Evolutionary conservation across 2,888 invertebrate species (phyloP).

Genomic region (Gasteruption jaculator): DNA sequence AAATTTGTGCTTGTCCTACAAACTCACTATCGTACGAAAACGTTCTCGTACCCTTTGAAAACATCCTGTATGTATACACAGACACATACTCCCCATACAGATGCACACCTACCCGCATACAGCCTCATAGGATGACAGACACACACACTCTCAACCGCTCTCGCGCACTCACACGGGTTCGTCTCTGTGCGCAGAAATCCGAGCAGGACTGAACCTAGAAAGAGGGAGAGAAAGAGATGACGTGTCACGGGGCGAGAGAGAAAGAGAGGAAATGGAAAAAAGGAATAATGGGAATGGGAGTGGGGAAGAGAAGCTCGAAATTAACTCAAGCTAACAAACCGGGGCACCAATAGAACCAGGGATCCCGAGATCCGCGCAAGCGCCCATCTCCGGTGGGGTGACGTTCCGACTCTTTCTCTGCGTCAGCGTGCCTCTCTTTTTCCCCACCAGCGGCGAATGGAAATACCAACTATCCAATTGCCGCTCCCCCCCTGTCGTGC

Average conservation of each 20-base stretch:
- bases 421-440: constrained; percentile 15
- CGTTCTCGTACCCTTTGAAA: too few species aligned
- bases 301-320: constrained; percentile 33
- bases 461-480: constrained; percentile 11
- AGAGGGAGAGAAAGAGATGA: not conserved
- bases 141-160: too few species aligned
- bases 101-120: too few species aligned
- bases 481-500: too few species aligned
- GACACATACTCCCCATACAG: too few species aligned
- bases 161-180: constrained; percentile 5
- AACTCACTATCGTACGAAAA: too few species aligned
- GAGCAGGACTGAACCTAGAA: constrained; percentile 2
- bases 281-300: constrained; percentile 20
- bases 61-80: too few species aligned
- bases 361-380: constrained; percentile 25
- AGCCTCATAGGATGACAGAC: too few species aligned
- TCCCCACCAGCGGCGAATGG: constrained; percentile 10
- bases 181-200: constrained; percentile 16
- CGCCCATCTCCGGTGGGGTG: constrained; percentile 20
- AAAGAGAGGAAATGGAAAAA: constrained; percentile 5
- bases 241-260: constrained; percentile 5
- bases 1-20: too few species aligned
- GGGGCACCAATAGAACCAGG: constrained; percentile 35
- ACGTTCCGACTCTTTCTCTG: constrained; percentile 15
- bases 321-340: constrained; percentile 39